Base-by-base conservation (phyloP, 1,140 invertebrate species). In the Drosophila dunni region DNA sequence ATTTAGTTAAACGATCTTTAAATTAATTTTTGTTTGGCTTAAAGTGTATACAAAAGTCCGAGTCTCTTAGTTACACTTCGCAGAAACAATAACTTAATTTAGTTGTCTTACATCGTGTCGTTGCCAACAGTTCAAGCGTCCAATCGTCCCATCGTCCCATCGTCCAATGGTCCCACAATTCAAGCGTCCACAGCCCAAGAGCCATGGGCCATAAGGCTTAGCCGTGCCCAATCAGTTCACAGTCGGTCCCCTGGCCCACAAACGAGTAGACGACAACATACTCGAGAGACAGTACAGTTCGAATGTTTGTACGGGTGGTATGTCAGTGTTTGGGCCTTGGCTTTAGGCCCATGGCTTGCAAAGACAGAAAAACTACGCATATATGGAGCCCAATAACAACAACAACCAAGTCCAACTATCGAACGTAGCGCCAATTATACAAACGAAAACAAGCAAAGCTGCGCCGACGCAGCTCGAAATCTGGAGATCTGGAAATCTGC, bases 91-190 rank as follows among this genome's bases (percentile, higher is more conserved):
- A 88, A 88, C 83, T 88, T 88, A 84, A 88, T 88, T 88, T 88
- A 88, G 83, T 89, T 88, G 85, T 88, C 73, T 88, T 72, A 82
- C 78, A 84, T 89, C 83, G 84, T 88, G 80, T 88, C 66, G 83
- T 74, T 79, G 83, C 78, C 80, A 69, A 69, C 72, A 75, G 65
- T 79, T 65, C 73, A 64, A 58, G 74, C 24, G 24, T 29, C 24
- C 24, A 29, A 4, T 29, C 24, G 24, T 29, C 24, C 24, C 3
- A 29, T 29, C 24, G 24, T 29, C 24, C 24, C 3, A 29, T 29
- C 24, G 24, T 29, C 24, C 24, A 29, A 29, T 29, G 24, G 24
- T 42, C 78, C 80, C 60, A 72, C 68, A 74, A 63, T 79, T 62
- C 74, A 61, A 60, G 70, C 66, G 53, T 17, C 53, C 60, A 48